phyloP scores from a whole-genome alignment of 2,113 vertebrate species.

The Amblyopsis rosae region DNA sequence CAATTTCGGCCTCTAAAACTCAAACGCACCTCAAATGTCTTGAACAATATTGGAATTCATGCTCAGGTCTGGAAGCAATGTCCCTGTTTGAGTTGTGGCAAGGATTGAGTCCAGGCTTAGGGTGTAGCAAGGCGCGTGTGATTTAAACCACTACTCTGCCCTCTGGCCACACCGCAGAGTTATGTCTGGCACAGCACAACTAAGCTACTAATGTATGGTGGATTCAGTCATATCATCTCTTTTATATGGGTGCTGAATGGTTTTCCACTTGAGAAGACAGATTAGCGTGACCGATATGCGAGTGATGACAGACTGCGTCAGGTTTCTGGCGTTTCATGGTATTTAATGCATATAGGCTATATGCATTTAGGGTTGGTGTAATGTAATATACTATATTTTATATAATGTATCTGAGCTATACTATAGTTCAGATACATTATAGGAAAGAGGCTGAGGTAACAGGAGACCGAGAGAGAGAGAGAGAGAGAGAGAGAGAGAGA shows the following conservation, averaged over 20 bases:
- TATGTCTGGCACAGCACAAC: conserved; percentile 28
- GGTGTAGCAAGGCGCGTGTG: neutral
- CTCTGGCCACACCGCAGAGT: conserved; percentile 11
- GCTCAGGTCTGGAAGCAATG: conserved; percentile 36
- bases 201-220: conserved; percentile 17
- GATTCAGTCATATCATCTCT: conserved; percentile 56
- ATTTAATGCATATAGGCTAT: conserved; percentile 4
- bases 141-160: conserved; percentile 15
- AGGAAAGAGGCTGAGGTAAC: neutral
- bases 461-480: no score
- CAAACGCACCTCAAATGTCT: neutral
- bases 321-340: conserved; percentile 32
- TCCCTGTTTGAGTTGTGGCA: conserved; percentile 16
- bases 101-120: conserved; percentile 40
- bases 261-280: conserved; percentile 23
- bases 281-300: conserved; percentile 25
- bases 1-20: neutral
- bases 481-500: no score
- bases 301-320: conserved; percentile 48
- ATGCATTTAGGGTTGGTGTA: no score
- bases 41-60: conserved; percentile 10
- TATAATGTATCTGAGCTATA: no score
- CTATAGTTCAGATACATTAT: conserved; percentile 17
- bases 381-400: no score
- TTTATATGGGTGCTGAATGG: conserved; percentile 59